These are phyloP conservation scores for Coendou prehensilis DNA, from an alignment of 2,797 vertebrate genomes.

Conservation along the genomic window DNA sequence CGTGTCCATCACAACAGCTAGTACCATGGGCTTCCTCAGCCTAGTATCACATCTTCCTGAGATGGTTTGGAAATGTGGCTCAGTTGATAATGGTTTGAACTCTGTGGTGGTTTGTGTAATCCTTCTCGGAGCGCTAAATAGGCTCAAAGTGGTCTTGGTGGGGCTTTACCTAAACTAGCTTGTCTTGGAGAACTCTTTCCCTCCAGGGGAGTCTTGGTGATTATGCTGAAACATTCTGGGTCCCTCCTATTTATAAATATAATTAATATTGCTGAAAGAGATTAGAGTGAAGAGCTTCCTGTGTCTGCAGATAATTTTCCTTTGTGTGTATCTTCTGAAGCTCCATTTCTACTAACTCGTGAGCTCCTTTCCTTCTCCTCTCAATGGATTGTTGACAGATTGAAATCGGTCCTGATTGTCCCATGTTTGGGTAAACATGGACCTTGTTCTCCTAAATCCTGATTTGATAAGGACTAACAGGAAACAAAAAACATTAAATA, in stretches of 20 bases:
- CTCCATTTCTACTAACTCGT: not conserved
- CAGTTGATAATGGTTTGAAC: not conserved
- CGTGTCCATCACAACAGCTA: not conserved
- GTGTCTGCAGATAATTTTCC: not conserved
- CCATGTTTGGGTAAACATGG: not conserved
- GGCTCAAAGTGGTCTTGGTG: not conserved
- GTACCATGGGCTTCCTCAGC: not conserved
- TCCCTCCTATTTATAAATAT: not conserved
- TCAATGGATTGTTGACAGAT: slow-evolving; percentile 43
- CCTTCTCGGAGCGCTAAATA: not conserved
- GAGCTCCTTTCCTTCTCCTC: slow-evolving; percentile 17
- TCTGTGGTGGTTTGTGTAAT: not conserved
- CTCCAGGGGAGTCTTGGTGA: not conserved
- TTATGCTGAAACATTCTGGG: not conserved
- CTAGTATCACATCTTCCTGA: not conserved
- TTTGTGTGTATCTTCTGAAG: slow-evolving; percentile 34
- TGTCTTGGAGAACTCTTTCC: not conserved
- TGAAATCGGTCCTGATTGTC: slow-evolving; percentile 44
- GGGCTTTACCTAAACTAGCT: not conserved
- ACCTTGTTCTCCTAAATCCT: slow-evolving; percentile 66
- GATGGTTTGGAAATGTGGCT: not conserved
- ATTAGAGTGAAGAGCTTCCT: not conserved
- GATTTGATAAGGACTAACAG: slow-evolving; percentile 31
- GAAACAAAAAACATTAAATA: slow-evolving; percentile 34
- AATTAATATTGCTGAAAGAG: not conserved